Evolutionary conservation across 2,797 vertebrate species (phyloP).

Genomic region (Peromyscus eremicus): DNA sequence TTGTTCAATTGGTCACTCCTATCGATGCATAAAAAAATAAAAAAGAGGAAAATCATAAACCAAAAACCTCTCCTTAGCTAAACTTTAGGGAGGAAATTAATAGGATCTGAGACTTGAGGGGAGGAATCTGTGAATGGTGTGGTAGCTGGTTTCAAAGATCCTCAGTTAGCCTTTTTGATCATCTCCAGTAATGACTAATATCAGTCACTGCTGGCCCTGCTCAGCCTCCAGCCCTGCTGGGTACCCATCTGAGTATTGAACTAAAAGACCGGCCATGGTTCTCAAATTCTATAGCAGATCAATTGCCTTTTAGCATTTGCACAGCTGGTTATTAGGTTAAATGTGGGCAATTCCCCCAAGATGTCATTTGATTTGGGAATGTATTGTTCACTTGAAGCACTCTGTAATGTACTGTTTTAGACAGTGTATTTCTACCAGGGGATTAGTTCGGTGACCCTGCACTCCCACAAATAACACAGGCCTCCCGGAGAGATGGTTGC

Average conservation of each 20-base stretch:
- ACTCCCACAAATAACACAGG: conserved; percentile 52
- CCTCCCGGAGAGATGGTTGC: background rate
- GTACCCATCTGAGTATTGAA: conserved; percentile 73
- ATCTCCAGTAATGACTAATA: conserved; percentile 66
- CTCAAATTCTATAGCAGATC: conserved; percentile 67
- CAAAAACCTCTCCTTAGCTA: background rate
- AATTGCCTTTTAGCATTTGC: conserved; percentile 70
- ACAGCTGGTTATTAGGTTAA: conserved; percentile 81
- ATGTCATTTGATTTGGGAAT: conserved; percentile 77
- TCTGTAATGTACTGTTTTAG: background rate
- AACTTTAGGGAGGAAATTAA: conserved; percentile 38
- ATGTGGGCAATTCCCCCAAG: conserved; percentile 79
- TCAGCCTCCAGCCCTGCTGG: conserved; percentile 57
- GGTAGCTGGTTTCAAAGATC: conserved; percentile 54
- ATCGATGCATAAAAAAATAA: background rate
- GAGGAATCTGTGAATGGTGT: background rate
- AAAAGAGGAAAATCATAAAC: background rate
- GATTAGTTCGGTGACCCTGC: conserved; percentile 55
- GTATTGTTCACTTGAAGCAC: conserved; percentile 75
- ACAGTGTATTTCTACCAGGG: conserved; percentile 17
- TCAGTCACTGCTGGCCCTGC: conserved; percentile 62
- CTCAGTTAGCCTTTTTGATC: conserved; percentile 63
- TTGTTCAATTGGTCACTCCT: conserved; percentile 50
- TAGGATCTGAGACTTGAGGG: background rate
- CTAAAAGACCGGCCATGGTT: conserved; percentile 69